Evolutionary conservation across 2,888 invertebrate genomes (phyloP), one percentile per base, ranked within the genome.

Genomic region (Cyclophora albipunctata): DNA sequence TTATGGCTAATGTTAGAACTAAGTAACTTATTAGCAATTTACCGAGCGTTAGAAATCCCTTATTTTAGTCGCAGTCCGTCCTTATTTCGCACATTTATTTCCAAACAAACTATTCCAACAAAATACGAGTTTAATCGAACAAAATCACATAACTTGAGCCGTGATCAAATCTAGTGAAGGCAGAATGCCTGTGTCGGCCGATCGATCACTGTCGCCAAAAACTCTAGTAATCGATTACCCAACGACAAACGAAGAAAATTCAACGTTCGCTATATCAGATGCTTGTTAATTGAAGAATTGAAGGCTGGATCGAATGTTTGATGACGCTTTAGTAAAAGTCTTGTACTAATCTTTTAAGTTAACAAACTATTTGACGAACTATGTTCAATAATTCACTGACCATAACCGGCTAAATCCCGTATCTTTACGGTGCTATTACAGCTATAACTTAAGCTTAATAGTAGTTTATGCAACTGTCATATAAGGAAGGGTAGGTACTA

Each of bases 171-270:
- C 70, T 63, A 68, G 64, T 65, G 60, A 67, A 74, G 77, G 69
- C 71, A 69, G 71, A 71, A 72, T 71, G 68, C 65, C 63, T 62
- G 57, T 58, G 64, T 50, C 59, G 64, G 66, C 67, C 79, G 74
- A 84, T 84, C 78, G 65, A 81, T 83, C 84, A 83, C 71, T 65
- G 82, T 82, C 81, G 65, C 64, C 71, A 66, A 76, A 78, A 81
- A 80, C 72, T 75, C 72, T 63, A 60, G 73, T 73, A 76, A 81
- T 84, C 81, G 78, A 79, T 80, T 73, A 75, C 75, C 49, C 51
- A 45, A 46, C 54, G 54, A 53, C 50, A 52, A 50, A 53, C 54
- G 50, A 35, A 43, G 45, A 42, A 48, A 49, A 51, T 55, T 42
- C 42, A 20, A 42, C 52, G 54, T 53, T 47, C 41, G 48, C 55